Evolutionary conservation across 2,888 invertebrate species (phyloP), one percentile per base, ranked within the genome.

Genomic region (Abrostola triplasia): DNA sequence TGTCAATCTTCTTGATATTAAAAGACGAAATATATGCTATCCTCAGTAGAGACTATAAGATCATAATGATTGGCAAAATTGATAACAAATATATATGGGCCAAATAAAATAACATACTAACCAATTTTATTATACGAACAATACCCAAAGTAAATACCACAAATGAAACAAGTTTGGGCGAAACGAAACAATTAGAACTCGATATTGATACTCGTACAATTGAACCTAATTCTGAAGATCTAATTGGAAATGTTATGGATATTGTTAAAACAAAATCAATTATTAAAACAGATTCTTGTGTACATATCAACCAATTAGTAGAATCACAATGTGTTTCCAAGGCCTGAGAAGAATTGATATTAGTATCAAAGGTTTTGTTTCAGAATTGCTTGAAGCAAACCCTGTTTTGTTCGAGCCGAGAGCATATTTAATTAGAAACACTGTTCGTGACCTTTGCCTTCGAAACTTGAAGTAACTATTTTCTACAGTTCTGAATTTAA

Each of bases 121-220:
- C 36, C 37, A 55, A 68, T 64, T 41, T 12, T 36, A 12, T 13
- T 64, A 42, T 44, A 47, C 38, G 11, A 49, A 49, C 35, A 49
- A 49, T 36, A 54, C 36, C 57, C 42, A 59, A 60, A 68, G 54
- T 42, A 69, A 73, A 70, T 56, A 70, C 47, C 54, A 36, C 54
- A 66, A 70, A 60, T 70, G 54, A 66, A 70, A 73, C 63, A 73
- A 73, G 59, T 70, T 70, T 66, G 37, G 49, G 36, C 59, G 6
- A 13, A 63, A 48, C 50, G 36, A 51, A 57, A 73, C 62, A 73
- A 70, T 74, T 66, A 70, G 57, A 37, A 10, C 8, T 40, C 6
- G 41, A 44, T 73, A 62, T 70, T 62, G 59, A 60, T 59, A 59
- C 48, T 65, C 35, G 12, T 13, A 60, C 38, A 60, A 47, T 58